Conservation (phyloP, 2,888 invertebrate genomes). For the Eurytoma californica region DNA sequence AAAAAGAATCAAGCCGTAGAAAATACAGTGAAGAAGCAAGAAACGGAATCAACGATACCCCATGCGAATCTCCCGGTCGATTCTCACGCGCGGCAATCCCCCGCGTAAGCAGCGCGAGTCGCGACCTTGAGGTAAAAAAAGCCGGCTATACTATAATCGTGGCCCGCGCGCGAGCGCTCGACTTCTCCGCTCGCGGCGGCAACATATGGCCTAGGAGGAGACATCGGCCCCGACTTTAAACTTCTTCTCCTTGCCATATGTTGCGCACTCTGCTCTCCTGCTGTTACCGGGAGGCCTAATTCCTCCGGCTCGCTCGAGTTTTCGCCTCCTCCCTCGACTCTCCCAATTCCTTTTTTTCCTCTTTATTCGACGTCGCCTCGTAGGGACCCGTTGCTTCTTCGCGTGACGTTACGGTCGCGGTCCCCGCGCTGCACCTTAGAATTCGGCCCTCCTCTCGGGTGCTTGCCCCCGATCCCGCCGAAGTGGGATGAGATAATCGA, state of each 20-base stretch:
- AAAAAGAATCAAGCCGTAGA: too few relatives aligned
- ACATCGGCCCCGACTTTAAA: constrained; percentile 40
- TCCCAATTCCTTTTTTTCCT: constrained; percentile 6
- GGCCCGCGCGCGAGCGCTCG: too few relatives aligned
- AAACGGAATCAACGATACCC: background rate
- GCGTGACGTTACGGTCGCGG: constrained; percentile 18
- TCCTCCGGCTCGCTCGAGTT: constrained; percentile 8
- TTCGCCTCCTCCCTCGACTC: background rate
- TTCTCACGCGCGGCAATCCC: constrained; percentile 33
- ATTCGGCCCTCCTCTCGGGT: constrained; percentile 18
- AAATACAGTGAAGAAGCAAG: too few relatives aligned
- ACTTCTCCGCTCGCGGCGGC: background rate
- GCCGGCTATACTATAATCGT: background rate
- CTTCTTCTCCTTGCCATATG: constrained; percentile 15
- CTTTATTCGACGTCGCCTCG: background rate
- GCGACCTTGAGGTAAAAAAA: constrained; percentile 42
- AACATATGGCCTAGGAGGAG: constrained; percentile 38
- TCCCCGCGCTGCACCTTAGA: background rate
- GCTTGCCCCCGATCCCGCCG: too few relatives aligned
- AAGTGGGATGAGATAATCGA: too few relatives aligned
- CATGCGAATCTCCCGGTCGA: constrained; percentile 25
- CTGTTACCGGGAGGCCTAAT: constrained; percentile 45
- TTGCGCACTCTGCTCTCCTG: constrained; percentile 44
- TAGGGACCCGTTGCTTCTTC: constrained; percentile 30
- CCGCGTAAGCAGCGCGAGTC: background rate